Base-by-base conservation (phyloP, 2,113 vertebrate genomes). In the Onychorhynchus coronatus region DNA sequence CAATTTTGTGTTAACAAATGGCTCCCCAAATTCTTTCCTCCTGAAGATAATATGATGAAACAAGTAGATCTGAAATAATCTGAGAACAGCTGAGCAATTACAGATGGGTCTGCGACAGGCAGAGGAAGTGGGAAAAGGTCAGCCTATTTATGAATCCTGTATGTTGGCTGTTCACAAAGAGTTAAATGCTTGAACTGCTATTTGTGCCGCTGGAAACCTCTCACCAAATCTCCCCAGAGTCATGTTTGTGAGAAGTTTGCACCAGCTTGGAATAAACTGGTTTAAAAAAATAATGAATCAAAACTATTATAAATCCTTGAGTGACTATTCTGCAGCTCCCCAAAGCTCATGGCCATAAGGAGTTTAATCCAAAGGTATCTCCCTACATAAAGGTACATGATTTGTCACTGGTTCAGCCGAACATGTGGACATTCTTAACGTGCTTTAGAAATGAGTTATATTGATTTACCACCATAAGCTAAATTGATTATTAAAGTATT, bases 1-100 rank as follows among this genome's bases (percentile, higher is more conserved):
- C 83, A 96, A 94, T 94, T 96, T 97, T 91, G 28, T 76, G 20
- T 95, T 96, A 97, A 96, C 85, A 97, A 94, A 93, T 86, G 58
- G 15, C 70, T 81, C 87, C 72, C 55, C 82, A 76, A 63, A 97
- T 93, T 89, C 89, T 89, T 97, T 97, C 88, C 85, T 97, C 76
- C 68, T 96, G 39, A 95, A 97, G 85, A 87, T 85, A 96, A 95
- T 77, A 59, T 88, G 81, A 75, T 70, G 78, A 93, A 91, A 85
- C 61, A 41, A 79, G 42, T 62, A 85, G 90, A 95, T 94, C 66
- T 83, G 83, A 81, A 90, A 80, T 44, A 95, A 93, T 82, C 68
- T 14, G 27, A 59, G 49, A 49, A 27, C 74, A 86, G 84, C 77
- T 93, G 93, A 97, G 78, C 94, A 95, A 96, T 95, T 97, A 94